Percentiles rank a stretch among this genome's conserved stretches.
phyloP scores from a whole-genome alignment of 2,888 invertebrate genomes.

The Oligia strigilis region DNA sequence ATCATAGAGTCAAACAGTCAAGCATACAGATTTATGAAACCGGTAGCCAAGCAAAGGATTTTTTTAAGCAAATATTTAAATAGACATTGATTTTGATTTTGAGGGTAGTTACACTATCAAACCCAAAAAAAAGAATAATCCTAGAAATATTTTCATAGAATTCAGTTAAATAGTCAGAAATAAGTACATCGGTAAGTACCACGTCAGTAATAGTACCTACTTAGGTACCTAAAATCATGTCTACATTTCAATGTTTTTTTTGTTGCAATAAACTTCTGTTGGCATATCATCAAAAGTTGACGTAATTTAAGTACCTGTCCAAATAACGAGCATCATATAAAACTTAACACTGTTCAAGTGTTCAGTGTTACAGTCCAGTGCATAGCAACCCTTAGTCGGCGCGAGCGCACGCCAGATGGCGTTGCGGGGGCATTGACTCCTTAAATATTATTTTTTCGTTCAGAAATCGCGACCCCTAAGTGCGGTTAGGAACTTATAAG shows the following conservation, averaged over 20 bases:
- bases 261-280: neutral
- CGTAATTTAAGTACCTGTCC: conserved; percentile 41
- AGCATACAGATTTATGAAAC: neutral
- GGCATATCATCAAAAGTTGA: conserved; percentile 7
- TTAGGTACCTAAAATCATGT: neutral
- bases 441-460: conserved; percentile 80
- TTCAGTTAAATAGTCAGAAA: too few relatives aligned
- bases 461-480: conserved; percentile 86
- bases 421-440: conserved; percentile 85
- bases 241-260: neutral
- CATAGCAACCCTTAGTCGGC: conserved; percentile 62
- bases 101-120: too few relatives aligned
- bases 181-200: too few relatives aligned
- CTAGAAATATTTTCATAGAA: too few relatives aligned
- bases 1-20: neutral
- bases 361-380: conserved; percentile 56
- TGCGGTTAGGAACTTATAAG: conserved; percentile 82
- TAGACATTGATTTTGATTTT: too few relatives aligned
- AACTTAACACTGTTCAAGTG: conserved; percentile 34
- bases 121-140: too few relatives aligned
- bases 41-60: neutral
- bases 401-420: conserved; percentile 86
- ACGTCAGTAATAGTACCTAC: neutral
- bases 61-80: neutral
- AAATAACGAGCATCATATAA: conserved; percentile 40